A percentile compares a stretch with the other conserved stretches of the same genome.
phyloP scores from a whole-genome alignment of 2,797 vertebrate species.

The Pangasius krempfi region DNA sequence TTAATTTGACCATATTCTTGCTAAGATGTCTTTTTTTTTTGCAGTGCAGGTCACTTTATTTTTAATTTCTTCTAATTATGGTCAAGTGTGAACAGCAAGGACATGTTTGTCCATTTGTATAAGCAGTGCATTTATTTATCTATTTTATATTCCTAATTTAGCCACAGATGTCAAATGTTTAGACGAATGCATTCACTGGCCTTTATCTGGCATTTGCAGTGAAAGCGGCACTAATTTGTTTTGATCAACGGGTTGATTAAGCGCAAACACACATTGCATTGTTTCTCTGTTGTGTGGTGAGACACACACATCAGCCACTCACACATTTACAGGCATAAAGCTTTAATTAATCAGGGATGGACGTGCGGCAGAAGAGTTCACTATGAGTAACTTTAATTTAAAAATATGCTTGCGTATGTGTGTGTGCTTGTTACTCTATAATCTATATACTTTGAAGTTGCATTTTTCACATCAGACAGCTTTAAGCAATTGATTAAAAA shows the following conservation, averaged over 20 bases:
- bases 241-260: conserved; percentile 41
- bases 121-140: background rate
- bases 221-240: conserved; percentile 43
- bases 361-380: background rate
- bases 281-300: conserved; percentile 24
- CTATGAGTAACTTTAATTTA: background rate
- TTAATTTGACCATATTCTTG: background rate
- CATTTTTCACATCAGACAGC: background rate
- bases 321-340: conserved; percentile 21
- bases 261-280: conserved; percentile 46
- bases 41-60: background rate
- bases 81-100: background rate
- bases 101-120: background rate
- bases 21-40: background rate
- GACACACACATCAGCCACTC: conserved; percentile 3
- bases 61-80: background rate
- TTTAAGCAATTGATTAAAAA: background rate
- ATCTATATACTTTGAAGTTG: background rate
- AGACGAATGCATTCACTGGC: background rate
- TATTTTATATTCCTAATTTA: background rate
- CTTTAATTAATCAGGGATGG: conserved; percentile 10
- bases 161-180: background rate
- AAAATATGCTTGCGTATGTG: background rate
- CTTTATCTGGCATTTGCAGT: conserved; percentile 22
- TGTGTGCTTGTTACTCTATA: background rate